Base-by-base conservation (phyloP, 92 coral and sea anemone species). In the Hydrozoanthus gracilis region DNA sequence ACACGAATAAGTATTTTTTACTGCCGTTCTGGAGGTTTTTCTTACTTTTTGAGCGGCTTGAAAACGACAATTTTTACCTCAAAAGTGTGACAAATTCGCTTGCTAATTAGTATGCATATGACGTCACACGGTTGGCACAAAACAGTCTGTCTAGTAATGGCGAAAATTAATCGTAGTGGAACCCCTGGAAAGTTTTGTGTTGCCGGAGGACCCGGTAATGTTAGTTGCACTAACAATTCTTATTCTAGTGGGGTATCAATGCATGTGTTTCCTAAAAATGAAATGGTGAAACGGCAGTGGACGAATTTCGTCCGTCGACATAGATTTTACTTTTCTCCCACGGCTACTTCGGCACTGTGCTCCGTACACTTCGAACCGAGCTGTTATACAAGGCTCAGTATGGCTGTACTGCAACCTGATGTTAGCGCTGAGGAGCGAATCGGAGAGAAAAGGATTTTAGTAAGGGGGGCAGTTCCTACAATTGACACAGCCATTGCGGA, bases 201-300 rank as follows among this genome's bases (percentile, higher is more conserved):
- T 11, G 71, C 10, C 71, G 35, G 71, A 65, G 62, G 62, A n/a
- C 62, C 62, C 15, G 71, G 71, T 65, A 82, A 78, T 44, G 89
- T 86, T 44, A 88, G 94, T 78, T 86, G 94, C 83, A 91, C 79
- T 71, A 91, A 91, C 78, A 86, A 76, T 51, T 83, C 87, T 50
- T 78, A 79, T 75, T 71, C 92, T 14, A 20, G 72, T 56, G 94
- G 88, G 73, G 67, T 86, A 70, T 86, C 90, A 15, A 91, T 91
- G 92, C 92, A 91, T 69, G 76, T 60, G n/a, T 88, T 88, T 70
- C 92, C 92, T 11, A 80, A 79, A 78, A 67, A 88, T 56, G 89
- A 83, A 78, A 58, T 67, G 66, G 77, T 86, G 66, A 69, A 87
- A 51, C 75, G 64, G 51, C 82, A 80, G 67, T 91, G 94, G 90